phyloP scores from a whole-genome alignment of 92 coral and sea anemone genomes.

The Epizoanthus stellaris region DNA sequence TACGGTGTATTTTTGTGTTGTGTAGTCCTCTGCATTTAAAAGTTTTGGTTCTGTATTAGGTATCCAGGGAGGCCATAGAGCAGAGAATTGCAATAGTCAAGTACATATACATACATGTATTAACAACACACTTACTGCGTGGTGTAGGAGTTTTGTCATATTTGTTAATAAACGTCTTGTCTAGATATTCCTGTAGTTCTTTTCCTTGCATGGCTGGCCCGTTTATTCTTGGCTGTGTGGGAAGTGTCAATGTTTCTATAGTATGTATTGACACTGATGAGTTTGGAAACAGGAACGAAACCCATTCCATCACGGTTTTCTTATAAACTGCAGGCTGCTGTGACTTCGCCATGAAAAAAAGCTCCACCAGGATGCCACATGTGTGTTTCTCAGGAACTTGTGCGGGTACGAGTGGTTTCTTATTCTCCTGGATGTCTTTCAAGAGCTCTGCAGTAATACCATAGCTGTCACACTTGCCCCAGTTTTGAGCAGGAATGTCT shows the following conservation, averaged over 20 bases:
- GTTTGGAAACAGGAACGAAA: not conserved
- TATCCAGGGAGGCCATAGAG: no score
- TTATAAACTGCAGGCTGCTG: not conserved
- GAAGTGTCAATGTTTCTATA: not conserved
- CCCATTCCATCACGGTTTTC: not conserved
- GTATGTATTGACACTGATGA: not conserved
- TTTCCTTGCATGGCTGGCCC: not conserved
- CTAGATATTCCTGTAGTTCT: not conserved
- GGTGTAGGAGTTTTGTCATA: not conserved
- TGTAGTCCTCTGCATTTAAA: no score
- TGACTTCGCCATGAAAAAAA: not conserved
- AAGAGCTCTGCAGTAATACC: not conserved
- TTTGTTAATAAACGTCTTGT: not conserved
- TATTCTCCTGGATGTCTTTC: not conserved
- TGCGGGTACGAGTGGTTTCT: not conserved
- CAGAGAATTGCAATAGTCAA: no score
- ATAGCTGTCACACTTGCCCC: not conserved
- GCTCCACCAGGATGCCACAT: constrained; percentile 3
- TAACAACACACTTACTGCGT: not conserved
- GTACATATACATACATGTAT: no score
- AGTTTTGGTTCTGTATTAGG: no score
- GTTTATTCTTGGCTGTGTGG: not conserved
- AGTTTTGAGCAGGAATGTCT: not conserved
- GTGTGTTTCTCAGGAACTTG: constrained; percentile 13
- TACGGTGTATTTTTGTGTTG: no score